These are phyloP conservation scores for Diachasmimorpha longicaudata DNA, from an alignment of 1,140 invertebrate species.

Conservation along the genomic window DNA sequence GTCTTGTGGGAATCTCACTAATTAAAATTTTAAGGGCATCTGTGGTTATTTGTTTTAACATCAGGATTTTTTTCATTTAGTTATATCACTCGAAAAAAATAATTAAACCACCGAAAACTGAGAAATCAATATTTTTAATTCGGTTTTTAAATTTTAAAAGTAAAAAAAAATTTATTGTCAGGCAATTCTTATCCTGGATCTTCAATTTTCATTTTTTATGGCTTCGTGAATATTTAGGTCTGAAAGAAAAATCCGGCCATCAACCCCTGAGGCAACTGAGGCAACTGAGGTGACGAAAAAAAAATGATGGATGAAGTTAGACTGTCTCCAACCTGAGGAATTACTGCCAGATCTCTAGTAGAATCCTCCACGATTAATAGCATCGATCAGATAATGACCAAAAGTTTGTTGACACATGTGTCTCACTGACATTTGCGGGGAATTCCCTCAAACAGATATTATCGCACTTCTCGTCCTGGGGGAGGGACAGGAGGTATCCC, in stretches of 20 bases:
- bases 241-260: background rate
- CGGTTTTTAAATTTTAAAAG: no score
- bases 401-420: background rate
- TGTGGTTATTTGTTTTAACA: background rate
- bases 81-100: background rate
- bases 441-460: background rate
- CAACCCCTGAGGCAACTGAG: background rate
- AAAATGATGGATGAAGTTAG: background rate
- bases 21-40: background rate
- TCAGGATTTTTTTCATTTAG: background rate
- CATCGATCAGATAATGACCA: background rate
- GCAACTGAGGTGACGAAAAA: background rate
- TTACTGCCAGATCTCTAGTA: background rate
- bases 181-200: background rate
- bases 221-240: background rate
- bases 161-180: no score
- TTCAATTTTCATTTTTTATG: background rate
- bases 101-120: no score
- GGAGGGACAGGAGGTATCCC: background rate
- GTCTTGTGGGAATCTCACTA: background rate
- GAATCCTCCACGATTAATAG: background rate
- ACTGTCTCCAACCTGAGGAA: background rate
- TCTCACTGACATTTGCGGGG: background rate
- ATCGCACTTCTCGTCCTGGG: background rate
- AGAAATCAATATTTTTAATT: no score